Base-by-base conservation (phyloP, 2,797 vertebrate species). In the Selene dorsalis region DNA sequence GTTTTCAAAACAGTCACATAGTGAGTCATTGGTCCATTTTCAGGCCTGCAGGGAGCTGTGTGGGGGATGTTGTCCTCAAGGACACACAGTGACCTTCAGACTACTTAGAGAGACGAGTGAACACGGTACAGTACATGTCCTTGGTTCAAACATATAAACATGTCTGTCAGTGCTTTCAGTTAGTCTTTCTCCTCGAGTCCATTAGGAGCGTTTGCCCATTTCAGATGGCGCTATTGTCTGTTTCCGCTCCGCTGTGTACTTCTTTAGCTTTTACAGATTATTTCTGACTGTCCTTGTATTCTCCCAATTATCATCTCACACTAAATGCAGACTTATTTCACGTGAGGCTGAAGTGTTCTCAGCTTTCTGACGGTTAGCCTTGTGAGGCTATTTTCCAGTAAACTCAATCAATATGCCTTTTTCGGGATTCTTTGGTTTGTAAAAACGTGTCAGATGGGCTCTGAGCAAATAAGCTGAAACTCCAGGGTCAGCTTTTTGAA, bases 331-430 rank as follows among this genome's bases (percentile, higher is more conserved):
- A 24, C 32, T 68, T 45, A 17, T 62, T 32, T 9, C 58, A 52
- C 45, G 58, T 41, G 24, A 63, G 38, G 28, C 6, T 26, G 59
- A 75, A 74, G 69, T 84, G 69, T 38, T n/a, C 62, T 60, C 4
- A 0, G 72, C 61, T 73, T 83, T 53, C 55, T 69, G 43, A 61
- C 28, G 6, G 12, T 43, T 76, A 65, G 48, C 79, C 63, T 75
- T 79, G 70, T 38, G 48, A 63, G 45, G 32, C 50, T 45, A 35
- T 74, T 78, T 80, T 68, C 53, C 67, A 30, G 74, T 55, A 28
- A 63, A 66, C n/a, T 47, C 22, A 88, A 87, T 87, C 80, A 75
- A 78, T 88, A 45, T 17, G 22, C 66, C 43, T 79, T 69, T 80
- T 71, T 41, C n/a, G 57, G 57, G 67, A 60, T 24, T 5, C 32